Conservation (phyloP, 2,888 invertebrate species). For the Branchellion lobata region DNA sequence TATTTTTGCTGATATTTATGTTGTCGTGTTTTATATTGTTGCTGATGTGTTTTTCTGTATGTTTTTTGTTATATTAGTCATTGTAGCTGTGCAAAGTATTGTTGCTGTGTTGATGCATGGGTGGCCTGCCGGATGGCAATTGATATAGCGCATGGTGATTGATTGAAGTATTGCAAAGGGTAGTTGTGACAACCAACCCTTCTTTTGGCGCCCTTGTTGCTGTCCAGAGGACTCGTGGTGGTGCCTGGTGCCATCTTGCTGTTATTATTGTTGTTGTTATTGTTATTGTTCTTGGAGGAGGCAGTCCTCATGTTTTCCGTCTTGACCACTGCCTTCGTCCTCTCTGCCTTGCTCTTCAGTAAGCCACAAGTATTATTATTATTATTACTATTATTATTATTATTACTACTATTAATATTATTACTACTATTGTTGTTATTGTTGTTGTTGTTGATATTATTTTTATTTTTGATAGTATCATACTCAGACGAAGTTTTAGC, state of each 20-base stretch:
- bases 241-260: too few relatives aligned
- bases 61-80: too few relatives aligned
- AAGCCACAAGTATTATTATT: not conserved
- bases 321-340: not conserved
- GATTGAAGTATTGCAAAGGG: too few relatives aligned
- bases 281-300: not conserved
- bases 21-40: too few relatives aligned
- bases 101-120: too few relatives aligned
- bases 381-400: not conserved
- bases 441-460: not conserved
- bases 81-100: too few relatives aligned
- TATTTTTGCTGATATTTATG: too few relatives aligned
- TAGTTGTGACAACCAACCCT: too few relatives aligned
- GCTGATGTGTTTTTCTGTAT: too few relatives aligned
- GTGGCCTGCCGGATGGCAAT: too few relatives aligned
- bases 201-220: not conserved
- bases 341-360: not conserved
- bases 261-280: not conserved
- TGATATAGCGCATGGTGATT: too few relatives aligned
- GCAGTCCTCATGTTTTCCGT: not conserved
- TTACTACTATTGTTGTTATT: not conserved
- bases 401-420: not conserved
- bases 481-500: not conserved
- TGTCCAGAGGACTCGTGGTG: too few relatives aligned
- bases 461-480: not conserved